Conservation (phyloP, 2,888 invertebrate genomes). For the Unio delphinus region DNA sequence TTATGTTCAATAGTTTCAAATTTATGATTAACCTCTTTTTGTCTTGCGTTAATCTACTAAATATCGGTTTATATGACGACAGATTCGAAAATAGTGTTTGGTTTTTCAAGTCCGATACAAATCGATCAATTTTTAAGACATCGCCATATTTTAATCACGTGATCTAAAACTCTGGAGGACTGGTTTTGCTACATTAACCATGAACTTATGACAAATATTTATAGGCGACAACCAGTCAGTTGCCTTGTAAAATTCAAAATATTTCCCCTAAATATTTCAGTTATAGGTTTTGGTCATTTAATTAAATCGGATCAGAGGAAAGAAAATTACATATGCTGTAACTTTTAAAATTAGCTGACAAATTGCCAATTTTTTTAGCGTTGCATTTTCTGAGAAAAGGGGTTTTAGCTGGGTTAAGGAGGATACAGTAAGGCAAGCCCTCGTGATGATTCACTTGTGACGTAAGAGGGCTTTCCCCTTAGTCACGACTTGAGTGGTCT, state of each 20-base stretch:
- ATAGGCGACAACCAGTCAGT: conserved; percentile 23
- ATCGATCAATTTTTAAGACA: conserved; percentile 2
- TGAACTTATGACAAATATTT: not conserved
- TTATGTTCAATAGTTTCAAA: conserved; percentile 13
- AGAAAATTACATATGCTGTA: too few relatives aligned
- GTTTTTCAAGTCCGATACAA: too few relatives aligned
- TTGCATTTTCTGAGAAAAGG: too few relatives aligned
- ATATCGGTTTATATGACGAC: too few relatives aligned
- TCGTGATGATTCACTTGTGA: conserved; percentile 36
- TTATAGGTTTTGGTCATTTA: too few relatives aligned
- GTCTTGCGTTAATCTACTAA: too few relatives aligned
- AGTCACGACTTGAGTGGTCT: conserved; percentile 6
- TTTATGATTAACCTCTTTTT: not conserved
- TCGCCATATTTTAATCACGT: conserved; percentile 44
- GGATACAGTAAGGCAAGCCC: conserved; percentile 28
- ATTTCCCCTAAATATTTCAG: conserved; percentile 15
- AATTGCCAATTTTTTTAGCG: too few relatives aligned
- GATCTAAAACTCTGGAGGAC: conserved; percentile 9
- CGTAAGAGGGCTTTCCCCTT: conserved; percentile 51
- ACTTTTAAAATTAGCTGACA: too few relatives aligned
- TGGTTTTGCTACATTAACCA: not conserved
- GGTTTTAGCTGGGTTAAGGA: too few relatives aligned
- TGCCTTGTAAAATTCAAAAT: conserved; percentile 36
- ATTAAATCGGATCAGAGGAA: too few relatives aligned
- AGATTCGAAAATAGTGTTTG: not conserved